Conservation (phyloP, 2,797 vertebrate species). For the Gymnopithys bicolor region DNA sequence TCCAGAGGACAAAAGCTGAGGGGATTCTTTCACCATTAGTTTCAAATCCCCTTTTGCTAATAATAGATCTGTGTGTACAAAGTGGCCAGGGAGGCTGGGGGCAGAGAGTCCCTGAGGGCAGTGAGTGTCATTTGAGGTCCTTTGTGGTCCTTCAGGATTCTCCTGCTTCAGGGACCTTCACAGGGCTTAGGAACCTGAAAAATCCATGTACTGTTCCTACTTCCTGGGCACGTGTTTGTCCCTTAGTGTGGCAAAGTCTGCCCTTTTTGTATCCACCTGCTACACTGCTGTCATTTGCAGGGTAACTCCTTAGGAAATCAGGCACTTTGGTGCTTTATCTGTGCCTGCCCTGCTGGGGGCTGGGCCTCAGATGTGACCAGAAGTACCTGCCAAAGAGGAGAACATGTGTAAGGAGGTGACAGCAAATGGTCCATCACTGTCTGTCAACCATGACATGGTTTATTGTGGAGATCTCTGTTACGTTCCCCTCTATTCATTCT, state of each 20-base stretch:
- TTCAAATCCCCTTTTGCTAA: not conserved
- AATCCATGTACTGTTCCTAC: not conserved
- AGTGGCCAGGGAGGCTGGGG: not conserved
- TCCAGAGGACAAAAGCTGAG: not conserved
- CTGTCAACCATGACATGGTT: not conserved
- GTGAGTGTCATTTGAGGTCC: not conserved
- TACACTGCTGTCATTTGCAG: not conserved
- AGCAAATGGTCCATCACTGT: not conserved
- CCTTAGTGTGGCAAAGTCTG: not conserved
- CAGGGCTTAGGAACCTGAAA: not conserved
- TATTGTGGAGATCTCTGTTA: not conserved
- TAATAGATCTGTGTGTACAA: not conserved
- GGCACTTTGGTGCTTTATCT: not conserved
- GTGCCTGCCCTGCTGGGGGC: not conserved
- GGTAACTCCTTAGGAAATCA: not conserved
- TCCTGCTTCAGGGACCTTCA: not conserved
- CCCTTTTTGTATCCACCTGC: not conserved
- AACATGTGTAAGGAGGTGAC: not conserved
- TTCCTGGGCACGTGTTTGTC: not conserved
- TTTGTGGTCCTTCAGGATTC: not conserved
- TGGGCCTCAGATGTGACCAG: not conserved
- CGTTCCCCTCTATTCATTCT: not conserved
- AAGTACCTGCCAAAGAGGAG: not conserved
- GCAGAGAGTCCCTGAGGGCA: not conserved
- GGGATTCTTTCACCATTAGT: not conserved